Evolutionary conservation across 2,113 vertebrate species (phyloP).

Genomic region (Dipodomys ordii): DNA sequence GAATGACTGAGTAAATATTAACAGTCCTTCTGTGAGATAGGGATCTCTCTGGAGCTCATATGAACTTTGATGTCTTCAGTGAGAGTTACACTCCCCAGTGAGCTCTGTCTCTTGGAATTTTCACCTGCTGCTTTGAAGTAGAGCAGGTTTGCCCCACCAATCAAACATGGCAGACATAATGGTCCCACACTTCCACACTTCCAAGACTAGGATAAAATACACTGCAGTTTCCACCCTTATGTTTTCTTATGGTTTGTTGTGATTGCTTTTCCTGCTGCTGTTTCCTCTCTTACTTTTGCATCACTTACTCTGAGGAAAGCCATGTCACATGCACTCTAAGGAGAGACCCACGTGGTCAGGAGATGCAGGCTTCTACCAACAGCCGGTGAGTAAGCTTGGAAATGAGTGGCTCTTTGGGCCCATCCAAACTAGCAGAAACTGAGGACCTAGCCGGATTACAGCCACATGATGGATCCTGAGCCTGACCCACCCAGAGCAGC

Average conservation of each 20-base stretch:
- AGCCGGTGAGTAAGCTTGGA: background rate
- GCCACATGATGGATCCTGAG: background rate
- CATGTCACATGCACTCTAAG: background rate
- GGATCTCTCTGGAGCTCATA: slow-evolving; percentile 35
- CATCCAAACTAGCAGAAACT: too few relatives aligned
- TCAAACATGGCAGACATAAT: background rate
- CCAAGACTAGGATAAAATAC: too few relatives aligned
- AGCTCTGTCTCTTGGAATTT: background rate
- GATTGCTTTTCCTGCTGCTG: background rate
- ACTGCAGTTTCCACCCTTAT: background rate
- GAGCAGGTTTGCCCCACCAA: background rate
- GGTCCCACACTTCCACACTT: background rate
- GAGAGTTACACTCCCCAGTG: background rate
- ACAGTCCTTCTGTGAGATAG: slow-evolving; percentile 9
- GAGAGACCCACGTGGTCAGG: background rate
- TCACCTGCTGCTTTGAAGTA: background rate
- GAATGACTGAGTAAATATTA: slow-evolving; percentile 14
- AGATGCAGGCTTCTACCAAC: background rate
- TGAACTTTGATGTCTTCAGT: background rate
- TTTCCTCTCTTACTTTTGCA: background rate
- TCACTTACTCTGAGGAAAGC: background rate
- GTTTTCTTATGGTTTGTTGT: too few relatives aligned
- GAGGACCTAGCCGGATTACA: too few relatives aligned
- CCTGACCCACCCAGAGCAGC: background rate
- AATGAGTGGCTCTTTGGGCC: background rate